Base-by-base conservation (phyloP, 2,797 vertebrate genomes). In the Poeciliopsis paucimaculata region DNA sequence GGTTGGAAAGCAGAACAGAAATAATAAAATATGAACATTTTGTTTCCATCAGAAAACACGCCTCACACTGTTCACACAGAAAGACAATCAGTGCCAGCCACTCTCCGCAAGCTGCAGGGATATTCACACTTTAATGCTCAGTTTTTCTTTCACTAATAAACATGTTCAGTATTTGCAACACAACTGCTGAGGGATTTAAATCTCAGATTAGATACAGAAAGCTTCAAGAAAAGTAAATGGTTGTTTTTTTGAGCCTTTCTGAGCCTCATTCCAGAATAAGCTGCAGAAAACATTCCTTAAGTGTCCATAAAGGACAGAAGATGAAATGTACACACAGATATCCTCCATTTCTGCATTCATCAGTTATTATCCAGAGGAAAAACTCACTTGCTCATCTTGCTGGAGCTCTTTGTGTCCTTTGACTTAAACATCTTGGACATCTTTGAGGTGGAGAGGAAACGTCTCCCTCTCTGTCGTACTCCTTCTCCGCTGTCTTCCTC, bases 381-480 rank as follows among this genome's bases (percentile, higher is more conserved):
- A 66, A 94, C 95, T 96, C 82, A 96, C 96, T 93, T 95, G 94
- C 0, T 94, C 79, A 73, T 74, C 88, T 94, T 96, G 88, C 83
- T 51, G 70, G 92, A 82, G 64, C 26, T 34, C 89, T 95, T 96
- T 78, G 91, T 41, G 10, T 93, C 90, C 80, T 91, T 93, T 23
- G 4, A 18, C 0, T 93, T 92, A 81, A 91, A 95, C 90, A 93
- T 95, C 92, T 88, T 95, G 70, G 95, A 94, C 95, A 96, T 96
- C 93, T 88, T 96, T 93, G 66, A 15, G 47, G 75, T 73, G 80
- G 72, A 62, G 51, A 82, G 47, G 51, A 86, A 90, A 72, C 64
- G 46, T 86, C 76, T 64, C 8, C 53, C n/a, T 72, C 72, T 82
- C 15, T 5, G 41, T 83, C 53, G 68, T 76, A 55, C 76, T 93